Conservation (phyloP, 2,888 invertebrate species). For the Hypomecis atomaria region DNA sequence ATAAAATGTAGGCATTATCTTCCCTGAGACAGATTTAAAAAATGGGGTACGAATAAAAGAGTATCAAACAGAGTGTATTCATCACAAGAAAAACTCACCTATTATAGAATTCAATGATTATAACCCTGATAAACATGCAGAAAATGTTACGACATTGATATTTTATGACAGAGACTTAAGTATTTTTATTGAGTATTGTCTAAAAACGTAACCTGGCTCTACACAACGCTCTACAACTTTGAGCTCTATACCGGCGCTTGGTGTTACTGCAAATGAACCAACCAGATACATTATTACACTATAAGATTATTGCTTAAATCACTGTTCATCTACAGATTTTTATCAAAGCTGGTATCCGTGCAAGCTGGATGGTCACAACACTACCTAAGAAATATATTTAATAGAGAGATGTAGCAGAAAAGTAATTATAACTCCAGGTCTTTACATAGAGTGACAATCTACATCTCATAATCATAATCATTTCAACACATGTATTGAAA, state of each 20-base stretch:
- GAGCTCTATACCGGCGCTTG: constrained; percentile 24
- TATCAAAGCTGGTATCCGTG: constrained; percentile 42
- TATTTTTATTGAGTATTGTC: constrained; percentile 40
- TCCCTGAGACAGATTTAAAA: constrained; percentile 10
- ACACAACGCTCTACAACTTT: constrained; percentile 31
- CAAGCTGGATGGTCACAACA: constrained; percentile 31
- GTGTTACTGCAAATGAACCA: constrained; percentile 34
- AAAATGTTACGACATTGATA: constrained; percentile 24
- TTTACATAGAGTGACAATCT: constrained; percentile 5
- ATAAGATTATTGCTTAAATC: constrained; percentile 26
- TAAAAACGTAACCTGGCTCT: constrained; percentile 41
- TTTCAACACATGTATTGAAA: too few relatives aligned
- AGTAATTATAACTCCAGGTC: neutral
- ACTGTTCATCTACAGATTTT: constrained; percentile 38
- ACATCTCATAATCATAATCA: too few relatives aligned
- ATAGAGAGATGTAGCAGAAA: constrained; percentile 5
- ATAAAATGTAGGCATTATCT: constrained; percentile 15
- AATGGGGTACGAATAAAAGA: constrained; percentile 13
- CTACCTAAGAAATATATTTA: constrained; percentile 9
- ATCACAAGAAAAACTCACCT: constrained; percentile 13
- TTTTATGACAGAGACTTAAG: constrained; percentile 10
- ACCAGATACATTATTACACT: constrained; percentile 23
- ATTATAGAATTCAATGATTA: neutral
- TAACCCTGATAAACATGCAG: constrained; percentile 19
- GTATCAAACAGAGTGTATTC: constrained; percentile 24